Percentiles rank a stretch among this genome's conserved stretches.
Evolutionary conservation across 2,113 vertebrate species (phyloP).

Genomic region (Anas platyrhynchos): DNA sequence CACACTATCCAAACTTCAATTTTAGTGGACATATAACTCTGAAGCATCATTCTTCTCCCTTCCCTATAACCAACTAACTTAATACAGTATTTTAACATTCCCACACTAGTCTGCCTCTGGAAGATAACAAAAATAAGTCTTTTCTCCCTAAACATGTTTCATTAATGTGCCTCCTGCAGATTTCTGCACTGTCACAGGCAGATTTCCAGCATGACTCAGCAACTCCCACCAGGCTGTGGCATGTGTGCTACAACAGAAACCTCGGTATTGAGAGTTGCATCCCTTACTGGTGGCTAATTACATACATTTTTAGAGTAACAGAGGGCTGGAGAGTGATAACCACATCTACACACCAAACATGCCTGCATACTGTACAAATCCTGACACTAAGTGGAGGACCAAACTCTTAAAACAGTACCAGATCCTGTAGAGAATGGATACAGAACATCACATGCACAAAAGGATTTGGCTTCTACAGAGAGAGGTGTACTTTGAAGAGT

Average conservation of each 20-base stretch:
- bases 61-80: conserved; percentile 8
- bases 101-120: background rate
- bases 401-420: background rate
- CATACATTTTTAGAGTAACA: background rate
- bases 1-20: conserved; percentile 71
- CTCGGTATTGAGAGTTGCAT: background rate
- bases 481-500: background rate
- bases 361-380: background rate
- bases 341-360: background rate
- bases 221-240: background rate
- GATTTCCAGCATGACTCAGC: background rate
- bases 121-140: background rate
- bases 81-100: conserved; percentile 28
- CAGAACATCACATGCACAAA: background rate
- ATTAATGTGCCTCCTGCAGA: background rate
- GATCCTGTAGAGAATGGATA: background rate
- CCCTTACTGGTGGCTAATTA: background rate
- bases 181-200: background rate
- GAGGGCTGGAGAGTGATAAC: background rate
- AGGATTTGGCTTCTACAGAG: background rate
- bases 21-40: conserved; percentile 59
- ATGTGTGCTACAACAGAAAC: background rate
- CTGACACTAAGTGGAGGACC: background rate
- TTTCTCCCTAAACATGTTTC: background rate
- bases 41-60: conserved; percentile 39